Evolutionary conservation across 2,797 vertebrate species (phyloP).

Genomic region (Enteromius thamalakanensis): DNA sequence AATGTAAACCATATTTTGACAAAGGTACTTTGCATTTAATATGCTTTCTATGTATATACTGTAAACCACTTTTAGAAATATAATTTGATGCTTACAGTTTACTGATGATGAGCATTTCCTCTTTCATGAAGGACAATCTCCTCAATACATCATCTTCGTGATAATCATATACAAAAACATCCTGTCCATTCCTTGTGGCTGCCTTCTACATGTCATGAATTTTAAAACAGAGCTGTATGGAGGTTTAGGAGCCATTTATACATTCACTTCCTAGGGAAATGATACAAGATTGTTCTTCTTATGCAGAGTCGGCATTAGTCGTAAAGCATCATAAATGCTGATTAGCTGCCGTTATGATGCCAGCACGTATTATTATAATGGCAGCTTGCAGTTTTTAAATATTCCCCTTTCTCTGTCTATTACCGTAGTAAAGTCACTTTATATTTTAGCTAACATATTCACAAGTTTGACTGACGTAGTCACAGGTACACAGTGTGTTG

Average conservation of each 20-base stretch:
- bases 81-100: not conserved
- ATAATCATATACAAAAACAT: constrained; percentile 20
- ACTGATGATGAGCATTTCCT: not conserved
- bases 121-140: not conserved
- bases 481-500: not conserved
- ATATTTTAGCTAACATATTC: not conserved
- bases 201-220: constrained; percentile 26
- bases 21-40: not conserved
- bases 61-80: not conserved
- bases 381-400: constrained; percentile 23
- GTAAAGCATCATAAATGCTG: constrained; percentile 42
- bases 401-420: constrained; percentile 21
- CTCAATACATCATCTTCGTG: constrained; percentile 2
- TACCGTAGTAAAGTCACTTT: not conserved
- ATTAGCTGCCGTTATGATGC: constrained; percentile 27
- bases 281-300: constrained; percentile 2
- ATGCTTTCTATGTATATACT: not conserved
- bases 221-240: constrained; percentile 25
- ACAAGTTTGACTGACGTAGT: not conserved
- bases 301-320: constrained; percentile 16
- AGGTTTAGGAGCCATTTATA: constrained; percentile 27
- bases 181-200: not conserved
- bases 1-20: not conserved
- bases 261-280: constrained; percentile 9
- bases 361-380: not conserved